Evolutionary conservation across 2,113 vertebrate species (phyloP).

Genomic region (Chaetorhynchus papuensis): DNA sequence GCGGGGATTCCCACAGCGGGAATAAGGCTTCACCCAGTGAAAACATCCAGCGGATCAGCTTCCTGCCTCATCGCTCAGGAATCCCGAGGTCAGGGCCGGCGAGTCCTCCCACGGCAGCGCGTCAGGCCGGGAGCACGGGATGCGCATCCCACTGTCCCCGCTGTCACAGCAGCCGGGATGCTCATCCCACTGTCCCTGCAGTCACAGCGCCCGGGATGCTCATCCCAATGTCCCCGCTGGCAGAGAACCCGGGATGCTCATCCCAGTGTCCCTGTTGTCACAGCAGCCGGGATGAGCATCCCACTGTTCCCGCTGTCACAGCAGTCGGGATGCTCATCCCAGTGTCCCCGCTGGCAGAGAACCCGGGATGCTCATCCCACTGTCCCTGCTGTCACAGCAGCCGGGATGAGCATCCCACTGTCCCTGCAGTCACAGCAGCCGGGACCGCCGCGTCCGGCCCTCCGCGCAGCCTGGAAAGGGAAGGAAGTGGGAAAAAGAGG

Average conservation of each 20-base stretch:
- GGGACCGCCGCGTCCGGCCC: accelerated
- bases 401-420: background rate
- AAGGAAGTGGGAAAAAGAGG: background rate
- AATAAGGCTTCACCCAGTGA: background rate
- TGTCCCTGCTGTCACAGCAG: background rate
- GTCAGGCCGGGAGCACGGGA: background rate
- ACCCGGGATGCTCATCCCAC: accelerated
- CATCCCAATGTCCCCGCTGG: background rate
- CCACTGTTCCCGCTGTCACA: background rate
- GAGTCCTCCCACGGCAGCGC: background rate
- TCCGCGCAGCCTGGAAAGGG: background rate
- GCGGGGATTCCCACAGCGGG: background rate
- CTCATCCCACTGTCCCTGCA: accelerated
- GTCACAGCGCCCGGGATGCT: background rate
- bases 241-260: accelerated
- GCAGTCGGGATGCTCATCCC: background rate
- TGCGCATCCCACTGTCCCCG: background rate
- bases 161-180: background rate
- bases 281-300: background rate
- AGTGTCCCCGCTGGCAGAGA: background rate
- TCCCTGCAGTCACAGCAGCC: accelerated
- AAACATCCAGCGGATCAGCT: background rate
- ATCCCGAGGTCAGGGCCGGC: background rate
- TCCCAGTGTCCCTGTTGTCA: too few relatives aligned
- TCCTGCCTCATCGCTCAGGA: background rate